phyloP scores from a whole-genome alignment of 2,113 vertebrate genomes.

The Caretta caretta region DNA sequence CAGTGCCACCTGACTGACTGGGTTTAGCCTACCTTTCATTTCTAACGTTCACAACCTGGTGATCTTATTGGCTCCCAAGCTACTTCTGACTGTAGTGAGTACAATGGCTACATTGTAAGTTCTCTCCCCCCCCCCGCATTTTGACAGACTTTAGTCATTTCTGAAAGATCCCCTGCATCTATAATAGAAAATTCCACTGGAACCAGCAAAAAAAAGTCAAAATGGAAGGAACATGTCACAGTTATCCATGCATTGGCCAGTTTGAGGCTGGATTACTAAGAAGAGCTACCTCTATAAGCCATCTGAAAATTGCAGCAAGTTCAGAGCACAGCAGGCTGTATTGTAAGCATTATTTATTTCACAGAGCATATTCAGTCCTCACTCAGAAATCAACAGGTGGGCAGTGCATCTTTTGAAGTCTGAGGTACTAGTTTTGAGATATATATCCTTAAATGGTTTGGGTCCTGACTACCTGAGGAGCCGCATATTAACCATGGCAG shows the following conservation, averaged over 20 bases:
- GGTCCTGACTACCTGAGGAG: background rate
- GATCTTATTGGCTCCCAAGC: background rate
- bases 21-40: background rate
- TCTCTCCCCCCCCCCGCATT: fast-evolving
- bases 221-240: background rate
- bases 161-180: background rate
- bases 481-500: background rate
- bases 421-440: background rate
- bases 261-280: background rate
- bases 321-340: background rate
- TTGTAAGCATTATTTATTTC: background rate
- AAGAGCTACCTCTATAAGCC: background rate
- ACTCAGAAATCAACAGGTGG: background rate
- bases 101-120: background rate
- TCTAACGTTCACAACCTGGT: background rate
- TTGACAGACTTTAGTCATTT: background rate
- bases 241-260: background rate
- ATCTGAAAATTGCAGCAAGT: background rate
- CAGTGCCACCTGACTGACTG: background rate
- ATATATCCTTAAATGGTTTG: background rate
- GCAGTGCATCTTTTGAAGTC: background rate
- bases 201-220: background rate
- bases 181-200: background rate
- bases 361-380: background rate
- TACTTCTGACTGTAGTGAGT: background rate